Evolutionary conservation across 1,140 invertebrate species (phyloP).

Genomic region (Cydia pomonella): DNA sequence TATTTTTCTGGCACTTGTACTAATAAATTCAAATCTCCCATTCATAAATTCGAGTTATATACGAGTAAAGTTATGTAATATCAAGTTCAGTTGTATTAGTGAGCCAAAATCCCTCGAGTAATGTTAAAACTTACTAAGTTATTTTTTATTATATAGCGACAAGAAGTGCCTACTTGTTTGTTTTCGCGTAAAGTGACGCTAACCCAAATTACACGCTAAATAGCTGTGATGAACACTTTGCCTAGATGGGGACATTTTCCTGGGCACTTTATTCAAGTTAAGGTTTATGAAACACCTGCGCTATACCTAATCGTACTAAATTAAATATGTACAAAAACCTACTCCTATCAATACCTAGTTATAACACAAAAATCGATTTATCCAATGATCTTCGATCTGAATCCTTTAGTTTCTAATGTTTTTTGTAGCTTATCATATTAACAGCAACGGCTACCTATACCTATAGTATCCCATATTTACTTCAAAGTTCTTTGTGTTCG

Average conservation of each 20-base stretch:
- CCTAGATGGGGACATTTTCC: constrained; percentile 9
- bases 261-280: not conserved
- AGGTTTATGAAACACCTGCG: not conserved
- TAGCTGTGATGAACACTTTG: not conserved
- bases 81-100: not conserved
- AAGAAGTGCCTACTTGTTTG: not conserved
- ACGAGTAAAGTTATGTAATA: not conserved
- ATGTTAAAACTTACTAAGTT: not conserved
- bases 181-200: not conserved
- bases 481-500: too few species aligned
- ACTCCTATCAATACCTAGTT: not conserved
- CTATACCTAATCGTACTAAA: not conserved
- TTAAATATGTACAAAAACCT: not conserved
- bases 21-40: not conserved
- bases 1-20: not conserved
- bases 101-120: not conserved
- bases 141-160: not conserved
- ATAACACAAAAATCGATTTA: not conserved
- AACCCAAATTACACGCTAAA: not conserved
- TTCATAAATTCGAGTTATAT: not conserved
- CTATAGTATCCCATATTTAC: too few species aligned
- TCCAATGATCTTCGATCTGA: too few species aligned
- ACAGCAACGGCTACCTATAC: too few species aligned
- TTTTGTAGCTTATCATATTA: too few species aligned
- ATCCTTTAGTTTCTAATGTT: too few species aligned